These are phyloP conservation scores for Ormyrus thymus DNA, from an alignment of 2,888 invertebrate genomes.

Conservation along the genomic window DNA sequence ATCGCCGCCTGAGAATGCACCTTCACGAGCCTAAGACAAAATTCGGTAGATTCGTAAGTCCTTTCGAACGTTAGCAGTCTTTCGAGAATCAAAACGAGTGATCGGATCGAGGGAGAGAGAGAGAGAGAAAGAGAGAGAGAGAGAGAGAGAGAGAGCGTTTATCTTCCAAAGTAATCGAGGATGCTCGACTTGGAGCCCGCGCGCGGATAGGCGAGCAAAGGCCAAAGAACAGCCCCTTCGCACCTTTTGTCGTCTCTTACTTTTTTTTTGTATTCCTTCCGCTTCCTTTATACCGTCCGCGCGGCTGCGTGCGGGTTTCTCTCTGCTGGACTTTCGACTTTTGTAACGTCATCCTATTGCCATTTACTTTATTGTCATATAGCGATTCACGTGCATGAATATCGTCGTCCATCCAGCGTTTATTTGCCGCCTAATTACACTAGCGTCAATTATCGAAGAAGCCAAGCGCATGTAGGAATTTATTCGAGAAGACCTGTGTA, in stretches of 20 bases:
- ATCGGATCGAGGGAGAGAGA: too few relatives aligned
- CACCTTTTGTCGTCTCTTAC: neutral
- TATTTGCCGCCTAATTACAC: constrained; percentile 43
- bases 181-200: constrained; percentile 1
- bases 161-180: constrained; percentile 48
- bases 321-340: neutral
- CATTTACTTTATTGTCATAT: constrained; percentile 36
- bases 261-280: constrained; percentile 10
- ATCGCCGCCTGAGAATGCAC: too few relatives aligned
- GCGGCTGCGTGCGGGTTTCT: neutral
- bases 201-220: constrained; percentile 37
- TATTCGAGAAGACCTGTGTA: constrained; percentile 55
- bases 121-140: too few relatives aligned
- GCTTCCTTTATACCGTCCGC: neutral
- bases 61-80: too few relatives aligned
- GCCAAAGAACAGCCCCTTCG: constrained; percentile 46
- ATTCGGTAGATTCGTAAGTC: too few relatives aligned
- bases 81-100: neutral
- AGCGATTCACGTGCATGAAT: neutral
- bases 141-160: too few relatives aligned
- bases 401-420: constrained; percentile 33
- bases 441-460: constrained; percentile 55
- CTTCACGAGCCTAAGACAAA: too few relatives aligned
- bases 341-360: constrained; percentile 15
- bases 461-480: constrained; percentile 49